A percentile compares a stretch with the other conserved stretches of the same genome.
Conservation (phyloP, 1,140 invertebrate genomes). For the Pseudachorutes palmiensis region DNA sequence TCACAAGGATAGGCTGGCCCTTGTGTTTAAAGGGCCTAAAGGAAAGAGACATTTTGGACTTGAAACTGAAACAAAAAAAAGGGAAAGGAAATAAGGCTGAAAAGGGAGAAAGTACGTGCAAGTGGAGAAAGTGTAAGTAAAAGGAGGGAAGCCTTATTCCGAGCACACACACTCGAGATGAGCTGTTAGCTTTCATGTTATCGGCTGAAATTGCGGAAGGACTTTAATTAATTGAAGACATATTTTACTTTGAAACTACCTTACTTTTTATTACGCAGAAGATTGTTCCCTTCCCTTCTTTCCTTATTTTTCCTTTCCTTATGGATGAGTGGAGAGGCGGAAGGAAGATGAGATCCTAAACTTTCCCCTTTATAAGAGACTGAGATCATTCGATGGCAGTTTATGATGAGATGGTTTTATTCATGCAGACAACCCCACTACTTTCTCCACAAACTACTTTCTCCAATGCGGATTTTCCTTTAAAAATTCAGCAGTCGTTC, state of each 20-base stretch:
- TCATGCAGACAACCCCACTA: background rate
- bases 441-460: background rate
- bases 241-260: constrained; percentile 36
- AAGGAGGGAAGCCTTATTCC: constrained; percentile 10
- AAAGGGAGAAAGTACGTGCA: background rate
- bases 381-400: constrained; percentile 15
- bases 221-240: constrained; percentile 39
- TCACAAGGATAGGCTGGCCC: background rate
- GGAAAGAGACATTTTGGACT: background rate
- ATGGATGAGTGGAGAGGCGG: background rate
- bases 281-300: background rate
- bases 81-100: background rate
- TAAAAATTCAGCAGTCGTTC: no score
- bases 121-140: constrained; percentile 15
- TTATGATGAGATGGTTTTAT: constrained; percentile 16
- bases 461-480: background rate
- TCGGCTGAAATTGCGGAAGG: constrained; percentile 27
- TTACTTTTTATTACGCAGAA: constrained; percentile 31
- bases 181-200: constrained; percentile 36
- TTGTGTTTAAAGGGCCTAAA: background rate
- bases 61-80: no score
- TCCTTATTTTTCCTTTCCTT: background rate
- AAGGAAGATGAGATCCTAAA: constrained; percentile 5
- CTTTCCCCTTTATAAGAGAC: background rate
- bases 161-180: constrained; percentile 29